Base-by-base conservation (phyloP, 2,113 vertebrate genomes). In the Chaetodon auriga region DNA sequence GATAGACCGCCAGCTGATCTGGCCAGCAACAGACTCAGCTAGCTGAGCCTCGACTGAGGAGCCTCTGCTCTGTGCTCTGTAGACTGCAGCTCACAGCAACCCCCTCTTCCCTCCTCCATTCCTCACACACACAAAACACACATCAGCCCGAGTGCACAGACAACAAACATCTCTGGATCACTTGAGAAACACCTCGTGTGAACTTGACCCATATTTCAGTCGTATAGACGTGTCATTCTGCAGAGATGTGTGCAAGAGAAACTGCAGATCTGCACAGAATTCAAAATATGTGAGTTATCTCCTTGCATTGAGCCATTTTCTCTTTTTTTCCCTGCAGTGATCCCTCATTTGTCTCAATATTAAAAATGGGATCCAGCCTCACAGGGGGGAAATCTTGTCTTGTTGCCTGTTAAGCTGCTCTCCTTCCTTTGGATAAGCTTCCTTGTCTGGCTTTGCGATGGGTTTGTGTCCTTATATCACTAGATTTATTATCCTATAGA, bases 21-120 rank as follows among this genome's bases (percentile, higher is more conserved):
- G 96, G 95, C 95, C 96, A 96, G 96, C 96, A 96, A 96, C 96
- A 96, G 96, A 96, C 96, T 94, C 92, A 90, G 92, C 95, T 96
- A 96, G 93, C 70, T 74, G 96, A 96, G 94, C 94, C 87, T 94
- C 86, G 95, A 93, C 92, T 54, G 74, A 86, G 68, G 83, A 92
- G 89, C 72, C 75, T 76, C 75, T 82, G 82, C 74, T 15, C 54
- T 71, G 75, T 81, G 70, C 60, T 87, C 68, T 68, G 60, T 55
- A 64, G 36, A 38, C 81, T 73, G 85, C 90, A 89, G 89, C 90
- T 83, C 69, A 41, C 16, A 19, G 19, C 87, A 57, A 12, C 80
- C 13, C 60, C 62, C 76, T 63, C 64, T 65, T 53, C 65, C 77
- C 70, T 18, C 51, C 57, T 63, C 57, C 66, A 6, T 53, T 61